Evolutionary conservation across 2,888 invertebrate genomes (phyloP).

Genomic region (Dioctria rufipes): DNA sequence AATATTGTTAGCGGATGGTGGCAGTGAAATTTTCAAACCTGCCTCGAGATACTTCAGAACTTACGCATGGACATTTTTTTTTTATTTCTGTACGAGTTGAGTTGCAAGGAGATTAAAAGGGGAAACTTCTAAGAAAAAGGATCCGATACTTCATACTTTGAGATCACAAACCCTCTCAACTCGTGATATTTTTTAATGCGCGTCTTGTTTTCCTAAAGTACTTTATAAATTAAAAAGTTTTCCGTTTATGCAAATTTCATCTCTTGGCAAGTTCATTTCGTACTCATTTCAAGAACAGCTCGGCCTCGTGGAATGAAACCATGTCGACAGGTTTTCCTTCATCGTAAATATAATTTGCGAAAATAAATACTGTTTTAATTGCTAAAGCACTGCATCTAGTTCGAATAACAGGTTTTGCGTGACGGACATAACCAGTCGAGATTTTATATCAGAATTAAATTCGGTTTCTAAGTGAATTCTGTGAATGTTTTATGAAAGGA

Average conservation of each 20-base stretch:
- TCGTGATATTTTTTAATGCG: conserved; percentile 51
- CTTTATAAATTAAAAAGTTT: conserved; percentile 58
- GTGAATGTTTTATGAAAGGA: too few species aligned
- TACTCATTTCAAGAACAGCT: too few species aligned
- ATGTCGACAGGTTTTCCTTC: too few species aligned
- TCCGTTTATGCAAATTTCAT: conserved; percentile 54
- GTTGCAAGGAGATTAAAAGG: conserved; percentile 11
- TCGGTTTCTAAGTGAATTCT: too few species aligned
- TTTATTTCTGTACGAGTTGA: neutral
- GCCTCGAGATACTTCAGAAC: conserved; percentile 7
- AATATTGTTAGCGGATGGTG: neutral
- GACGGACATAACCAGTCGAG: too few species aligned
- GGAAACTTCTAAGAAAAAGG: conserved; percentile 9
- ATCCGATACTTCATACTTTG: neutral
- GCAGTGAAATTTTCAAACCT: neutral
- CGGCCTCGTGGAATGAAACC: too few species aligned
- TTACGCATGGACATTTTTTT: conserved; percentile 34
- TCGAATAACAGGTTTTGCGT: too few species aligned
- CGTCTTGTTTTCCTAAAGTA: conserved; percentile 52
- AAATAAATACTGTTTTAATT: too few species aligned
- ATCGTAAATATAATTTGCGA: too few species aligned
- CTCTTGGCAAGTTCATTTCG: neutral
- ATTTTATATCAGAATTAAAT: too few species aligned
- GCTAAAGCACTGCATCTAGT: too few species aligned
- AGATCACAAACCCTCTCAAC: conserved; percentile 19